Base-by-base conservation (phyloP, 2,797 vertebrate genomes). In the Mormyrus hasselquistii region DNA sequence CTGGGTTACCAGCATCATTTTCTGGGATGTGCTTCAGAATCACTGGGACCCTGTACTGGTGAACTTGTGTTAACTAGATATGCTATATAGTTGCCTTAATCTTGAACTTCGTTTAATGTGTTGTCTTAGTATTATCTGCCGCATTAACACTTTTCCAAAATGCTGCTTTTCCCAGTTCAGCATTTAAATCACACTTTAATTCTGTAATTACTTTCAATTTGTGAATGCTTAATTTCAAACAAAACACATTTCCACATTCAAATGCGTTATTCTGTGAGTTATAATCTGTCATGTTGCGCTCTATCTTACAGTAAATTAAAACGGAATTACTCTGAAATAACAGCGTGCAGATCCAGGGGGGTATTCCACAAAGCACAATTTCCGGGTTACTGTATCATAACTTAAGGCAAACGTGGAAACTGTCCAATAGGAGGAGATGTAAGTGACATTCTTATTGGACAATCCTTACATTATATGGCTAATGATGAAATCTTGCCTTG, bases 141-240 rank as follows among this genome's bases (percentile, higher is more conserved):
- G 12, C 34, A 16, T 73, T 73, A 73, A 16, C 34, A 41, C 14
- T 73, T 38, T 73, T 7, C 69, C 12, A 5, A 73, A 19, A 76
- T 41, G 34, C 69, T 76, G 69, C 69, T 41, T 38, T 34, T 76
- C 34, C 34, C 69, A 76, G 69, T 38, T 76, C 5, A 76, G 34
- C 41, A 76, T 76, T 73, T 73, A 73, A 73, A 73, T 73, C 65
- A 38, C 62, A 69, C 62, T 69, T 38, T 73, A 73, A 73, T 73
- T 41, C 29, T 41, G 14, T 38, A 76, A 38, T 76, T 19, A 76
- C 69, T 19, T 76, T 76, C 34, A 76, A 34, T 41, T 76, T 76
- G 69, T 16, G 5, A 76, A 76, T 76, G 34, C 34, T 38, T 76
- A 38, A 76, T 41, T 76, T 76, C 69, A 41, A 41, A 76, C 34